Evolutionary conservation across 2,113 vertebrate genomes (phyloP).

Genomic region (Tyto alba): DNA sequence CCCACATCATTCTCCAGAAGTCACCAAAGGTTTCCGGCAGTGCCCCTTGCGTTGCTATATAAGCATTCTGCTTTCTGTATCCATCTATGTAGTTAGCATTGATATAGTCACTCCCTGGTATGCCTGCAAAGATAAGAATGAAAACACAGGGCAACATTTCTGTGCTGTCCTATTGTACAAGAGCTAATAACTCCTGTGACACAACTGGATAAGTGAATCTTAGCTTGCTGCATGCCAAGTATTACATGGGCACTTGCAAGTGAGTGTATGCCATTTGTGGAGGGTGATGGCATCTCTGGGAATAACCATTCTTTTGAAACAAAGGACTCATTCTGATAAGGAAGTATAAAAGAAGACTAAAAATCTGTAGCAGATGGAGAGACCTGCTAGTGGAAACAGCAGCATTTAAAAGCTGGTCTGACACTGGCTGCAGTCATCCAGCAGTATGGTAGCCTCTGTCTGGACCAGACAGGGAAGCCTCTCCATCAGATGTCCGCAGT

Average conservation of each 20-base stretch:
- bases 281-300: neutral
- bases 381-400: neutral
- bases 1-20: conserved; percentile 99
- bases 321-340: neutral
- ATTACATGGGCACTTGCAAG: neutral
- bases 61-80: conserved; percentile 97
- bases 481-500: neutral
- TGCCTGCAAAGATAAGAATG: conserved; percentile 74
- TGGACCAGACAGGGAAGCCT: neutral
- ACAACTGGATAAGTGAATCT: neutral
- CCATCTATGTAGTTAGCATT: conserved; percentile 99
- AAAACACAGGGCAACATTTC: neutral
- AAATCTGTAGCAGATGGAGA: neutral
- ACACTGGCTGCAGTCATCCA: neutral
- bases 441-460: neutral
- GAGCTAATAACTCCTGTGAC: neutral
- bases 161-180: neutral
- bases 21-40: conserved; percentile 98
- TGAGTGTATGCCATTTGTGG: neutral
- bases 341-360: neutral
- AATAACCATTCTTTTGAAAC: neutral
- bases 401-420: neutral
- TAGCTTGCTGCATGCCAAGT: neutral
- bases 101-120: conserved; percentile 97
- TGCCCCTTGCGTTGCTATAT: conserved; percentile 94